Percentiles rank a stretch among this genome's conserved stretches.
phyloP scores from a whole-genome alignment of 2,888 invertebrate genomes.

The Phyllotreta striolata region DNA sequence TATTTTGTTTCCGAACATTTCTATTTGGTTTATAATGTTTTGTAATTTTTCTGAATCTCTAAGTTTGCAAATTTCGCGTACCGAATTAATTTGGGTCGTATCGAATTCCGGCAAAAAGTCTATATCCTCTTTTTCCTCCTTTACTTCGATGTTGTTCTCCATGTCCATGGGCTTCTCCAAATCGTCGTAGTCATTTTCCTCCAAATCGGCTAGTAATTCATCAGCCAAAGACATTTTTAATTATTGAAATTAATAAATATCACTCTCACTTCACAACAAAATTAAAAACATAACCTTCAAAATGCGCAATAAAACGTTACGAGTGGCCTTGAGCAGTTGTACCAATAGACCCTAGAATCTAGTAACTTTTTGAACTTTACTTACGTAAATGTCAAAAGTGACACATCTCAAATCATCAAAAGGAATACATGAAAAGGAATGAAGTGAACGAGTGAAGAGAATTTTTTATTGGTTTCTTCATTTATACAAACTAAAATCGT shows the following conservation, averaged over 20 bases:
- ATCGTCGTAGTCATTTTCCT: slow-evolving; percentile 85
- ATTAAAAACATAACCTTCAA: too few relatives aligned
- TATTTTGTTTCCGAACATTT: slow-evolving; percentile 72
- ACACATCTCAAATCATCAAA: too few relatives aligned
- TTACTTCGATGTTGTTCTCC: slow-evolving; percentile 57
- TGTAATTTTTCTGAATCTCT: slow-evolving; percentile 80
- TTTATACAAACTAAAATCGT: slow-evolving; percentile 18
- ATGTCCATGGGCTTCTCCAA: slow-evolving; percentile 66
- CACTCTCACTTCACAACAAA: too few relatives aligned
- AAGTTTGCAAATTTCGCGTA: slow-evolving; percentile 89
- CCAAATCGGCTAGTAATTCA: slow-evolving; percentile 96
- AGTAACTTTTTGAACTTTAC: too few relatives aligned
- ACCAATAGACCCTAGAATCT: too few relatives aligned
- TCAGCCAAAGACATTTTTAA: slow-evolving; percentile 93
- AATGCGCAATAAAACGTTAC: too few relatives aligned
- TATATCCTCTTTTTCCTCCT: slow-evolving; percentile 56
- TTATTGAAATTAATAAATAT: too few relatives aligned
- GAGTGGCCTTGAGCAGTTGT: too few relatives aligned
- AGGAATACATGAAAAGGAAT: too few relatives aligned
- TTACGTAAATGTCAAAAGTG: too few relatives aligned
- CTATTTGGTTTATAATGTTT: slow-evolving; percentile 77
- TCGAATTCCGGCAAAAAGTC: slow-evolving; percentile 70
- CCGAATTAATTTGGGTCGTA: slow-evolving; percentile 72
- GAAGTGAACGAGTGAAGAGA: slow-evolving; percentile 12
- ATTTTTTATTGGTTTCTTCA: slow-evolving; percentile 11